Base-by-base conservation (phyloP, 2,797 vertebrate species). In the Atherinosoma microstoma region DNA sequence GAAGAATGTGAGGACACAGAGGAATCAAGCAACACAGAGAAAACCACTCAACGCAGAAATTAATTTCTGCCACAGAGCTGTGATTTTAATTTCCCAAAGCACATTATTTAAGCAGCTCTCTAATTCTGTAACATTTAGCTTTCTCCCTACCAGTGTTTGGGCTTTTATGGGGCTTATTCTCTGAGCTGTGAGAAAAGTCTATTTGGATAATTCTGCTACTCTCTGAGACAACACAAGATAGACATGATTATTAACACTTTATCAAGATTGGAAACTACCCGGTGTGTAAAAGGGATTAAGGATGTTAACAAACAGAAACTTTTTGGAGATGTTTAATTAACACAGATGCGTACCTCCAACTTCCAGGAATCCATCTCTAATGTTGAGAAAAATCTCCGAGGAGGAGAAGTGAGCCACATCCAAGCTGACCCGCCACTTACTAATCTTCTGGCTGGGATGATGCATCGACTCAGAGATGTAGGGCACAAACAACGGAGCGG, bases 371-470 rank as follows among this genome's bases (percentile, higher is more conserved):
- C 92, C 91, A 1, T 83, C 87, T 47, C 74, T 90, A 38, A 89
- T 76, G 64, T 82, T 85, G 64, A 95, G 75, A 0, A 70, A 91
- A 53, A 96, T 88, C 79, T 96, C 95, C 0, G 92, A 67, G 11
- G 94, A 91, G 18, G 81, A 73, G 67, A 95, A 96, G 67, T 95
- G 95, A 64, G 87, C 84, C 73, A 95, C 84, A 5, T 96, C 94
- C 89, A 96, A 84, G 68, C 57, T 88, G 78, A 95, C 90, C 72
- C 84, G 91, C 95, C 95, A 96, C 80, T 58, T 64, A 6, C 47
- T 83, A 24, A 75, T 76, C 80, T 78, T 76, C 78, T 86, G 77
- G 67, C 73, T 30, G 18, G 84, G 59, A 3, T 72, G 73, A 64
- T 51, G 80, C 82, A 67, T 70, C 13, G 45, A 62, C 38, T 73